These are phyloP conservation scores for Allacma fusca DNA, from an alignment of 2,888 invertebrate genomes.

Conservation along the genomic window DNA sequence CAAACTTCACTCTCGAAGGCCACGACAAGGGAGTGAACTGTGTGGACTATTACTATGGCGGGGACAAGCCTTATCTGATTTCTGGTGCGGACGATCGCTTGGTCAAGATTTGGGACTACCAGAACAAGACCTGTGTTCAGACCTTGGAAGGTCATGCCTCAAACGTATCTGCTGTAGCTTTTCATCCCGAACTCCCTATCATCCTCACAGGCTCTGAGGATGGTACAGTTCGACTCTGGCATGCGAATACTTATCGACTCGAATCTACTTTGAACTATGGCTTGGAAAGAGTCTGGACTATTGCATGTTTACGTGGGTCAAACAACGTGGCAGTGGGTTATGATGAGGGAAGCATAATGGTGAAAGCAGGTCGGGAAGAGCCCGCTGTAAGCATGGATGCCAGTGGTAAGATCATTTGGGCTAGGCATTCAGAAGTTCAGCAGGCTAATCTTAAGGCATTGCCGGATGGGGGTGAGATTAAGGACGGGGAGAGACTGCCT, in stretches of 20 bases:
- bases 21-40: slow-evolving; percentile 99
- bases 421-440: slow-evolving; percentile 97
- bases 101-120: slow-evolving; percentile 99
- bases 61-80: slow-evolving; percentile 98
- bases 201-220: slow-evolving; percentile 98
- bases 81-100: slow-evolving; percentile 98
- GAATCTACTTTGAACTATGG: slow-evolving; percentile 98
- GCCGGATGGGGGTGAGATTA: slow-evolving; percentile 74
- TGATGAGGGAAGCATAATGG: slow-evolving; percentile 94
- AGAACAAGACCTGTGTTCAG: slow-evolving; percentile 99
- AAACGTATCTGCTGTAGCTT: slow-evolving; percentile 74
- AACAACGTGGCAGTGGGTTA: slow-evolving; percentile 98
- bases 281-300: slow-evolving; percentile 97
- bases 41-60: slow-evolving; percentile 98
- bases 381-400: slow-evolving; percentile 99
- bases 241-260: slow-evolving; percentile 95
- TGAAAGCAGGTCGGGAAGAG: slow-evolving; percentile 96
- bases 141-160: slow-evolving; percentile 92
- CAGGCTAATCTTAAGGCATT: slow-evolving; percentile 91
- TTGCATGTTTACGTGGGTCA: slow-evolving; percentile 89
- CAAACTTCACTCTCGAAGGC: slow-evolving; percentile 97
- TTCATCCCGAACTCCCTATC: slow-evolving; percentile 98
- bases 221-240: slow-evolving; percentile 97
- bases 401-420: slow-evolving; percentile 98
- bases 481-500: slow-evolving; percentile 91